Conservation (phyloP, 2,888 invertebrate genomes). For the Sceliomorpha sp. region DNA sequence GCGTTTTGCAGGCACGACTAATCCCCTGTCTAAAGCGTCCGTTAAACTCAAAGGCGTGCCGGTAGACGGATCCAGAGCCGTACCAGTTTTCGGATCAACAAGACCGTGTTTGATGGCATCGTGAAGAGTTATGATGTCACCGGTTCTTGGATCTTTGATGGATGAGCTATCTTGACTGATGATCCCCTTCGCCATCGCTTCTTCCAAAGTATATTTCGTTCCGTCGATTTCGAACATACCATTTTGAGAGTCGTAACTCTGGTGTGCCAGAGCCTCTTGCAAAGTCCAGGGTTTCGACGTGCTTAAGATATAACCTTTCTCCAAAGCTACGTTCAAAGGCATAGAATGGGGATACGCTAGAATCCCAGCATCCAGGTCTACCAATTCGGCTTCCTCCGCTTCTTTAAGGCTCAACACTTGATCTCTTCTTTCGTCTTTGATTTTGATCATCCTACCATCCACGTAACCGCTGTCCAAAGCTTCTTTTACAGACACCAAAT, state of each 20-base stretch:
- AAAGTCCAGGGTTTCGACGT: conserved; percentile 90
- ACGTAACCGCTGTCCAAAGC: conserved; percentile 88
- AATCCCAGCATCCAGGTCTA: conserved; percentile 87
- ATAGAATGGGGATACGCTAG: conserved; percentile 85
- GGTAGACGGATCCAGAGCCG: conserved; percentile 87
- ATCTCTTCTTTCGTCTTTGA: conserved; percentile 87
- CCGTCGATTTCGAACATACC: conserved; percentile 87
- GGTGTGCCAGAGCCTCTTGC: conserved; percentile 90
- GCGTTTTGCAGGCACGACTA: conserved; percentile 90
- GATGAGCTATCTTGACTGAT: conserved; percentile 90
- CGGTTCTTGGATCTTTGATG: conserved; percentile 89
- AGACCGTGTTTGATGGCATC: conserved; percentile 90
- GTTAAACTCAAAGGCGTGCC: conserved; percentile 88
- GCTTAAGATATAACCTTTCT: conserved; percentile 90
- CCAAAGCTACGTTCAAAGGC: conserved; percentile 89
- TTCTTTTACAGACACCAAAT: conserved; percentile 87
- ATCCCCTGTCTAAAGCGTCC: conserved; percentile 91
- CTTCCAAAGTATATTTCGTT: conserved; percentile 86
- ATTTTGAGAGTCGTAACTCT: conserved; percentile 88
- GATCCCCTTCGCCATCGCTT: conserved; percentile 87
- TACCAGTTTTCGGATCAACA: conserved; percentile 90
- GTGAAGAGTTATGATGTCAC: conserved; percentile 88
- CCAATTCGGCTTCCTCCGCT: conserved; percentile 86
- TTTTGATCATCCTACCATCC: conserved; percentile 86
- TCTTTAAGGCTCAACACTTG: conserved; percentile 85